Base-by-base conservation (phyloP, 2,113 vertebrate species). In the Montifringilla adamsi region DNA sequence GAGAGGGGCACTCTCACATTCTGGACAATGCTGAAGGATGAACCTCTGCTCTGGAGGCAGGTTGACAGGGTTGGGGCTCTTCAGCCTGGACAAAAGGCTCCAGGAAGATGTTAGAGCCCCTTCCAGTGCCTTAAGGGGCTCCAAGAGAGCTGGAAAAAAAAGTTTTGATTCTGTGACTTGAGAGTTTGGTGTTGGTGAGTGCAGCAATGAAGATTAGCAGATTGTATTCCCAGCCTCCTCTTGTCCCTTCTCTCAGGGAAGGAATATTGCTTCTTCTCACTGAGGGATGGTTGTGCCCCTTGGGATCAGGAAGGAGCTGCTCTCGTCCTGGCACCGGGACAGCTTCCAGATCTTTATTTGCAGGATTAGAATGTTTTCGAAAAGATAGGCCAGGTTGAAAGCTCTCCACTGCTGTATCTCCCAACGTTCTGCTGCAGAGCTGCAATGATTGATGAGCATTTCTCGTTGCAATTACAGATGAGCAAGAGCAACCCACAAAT, bases 401-500 rank as follows among this genome's bases (percentile, higher is more conserved):
- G 44, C 87, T 75, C 84, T 84, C 56, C 62, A 18, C 37, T 33
- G 66, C 69, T 58, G 8, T 49, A 52, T 75, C 81, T 67, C 63
- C n/a, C 82, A 77, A 11, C 10, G 5, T 59, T 41, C 1, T 49
- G 78, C 60, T 75, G 67, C 91, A 56, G 85, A 56, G 73, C 89
- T 64, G 56, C 2, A n/a, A 19, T 31, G 89, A 93, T 73, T 70
- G 93, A 89, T 94, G 91, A 91, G 80, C 52, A 3, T 84, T 95
- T 67, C 84, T 89, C 37, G 1, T 37, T 89, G 86, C 87, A 84
- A 78, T 84, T 92, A 91, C 95, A 84, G 91, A 90, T 78, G 89
- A 93, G 89, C 86, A 94, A 19, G 47, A 78, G 73, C 93, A 75
- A 56, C 66, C 74, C 56, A 72, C 94, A 94, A 79, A 89, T 92